Evolutionary conservation across 2,797 vertebrate species (phyloP).

Genomic region (Acipenser transmontanus): DNA sequence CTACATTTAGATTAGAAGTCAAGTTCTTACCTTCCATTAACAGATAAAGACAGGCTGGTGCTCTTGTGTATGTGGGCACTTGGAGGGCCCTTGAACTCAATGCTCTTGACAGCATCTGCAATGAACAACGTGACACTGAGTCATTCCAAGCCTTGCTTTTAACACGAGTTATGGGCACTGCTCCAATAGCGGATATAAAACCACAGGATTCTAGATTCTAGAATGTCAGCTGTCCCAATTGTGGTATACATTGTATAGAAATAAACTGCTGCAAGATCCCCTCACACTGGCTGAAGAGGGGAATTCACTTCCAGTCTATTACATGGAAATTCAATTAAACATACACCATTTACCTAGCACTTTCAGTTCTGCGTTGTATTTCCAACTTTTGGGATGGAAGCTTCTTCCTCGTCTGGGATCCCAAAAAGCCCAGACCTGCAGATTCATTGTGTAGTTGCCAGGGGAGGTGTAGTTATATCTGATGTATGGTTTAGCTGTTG

Average conservation of each 20-base stretch:
- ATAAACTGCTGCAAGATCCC: too few species aligned
- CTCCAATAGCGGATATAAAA: background rate
- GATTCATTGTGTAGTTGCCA: constrained; percentile 61
- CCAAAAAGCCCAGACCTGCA: constrained; percentile 58
- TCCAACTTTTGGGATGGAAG: constrained; percentile 45
- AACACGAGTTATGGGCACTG: constrained; percentile 16
- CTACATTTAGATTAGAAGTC: too few species aligned
- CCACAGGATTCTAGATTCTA: background rate
- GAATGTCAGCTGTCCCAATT: background rate
- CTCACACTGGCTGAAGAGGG: too few species aligned
- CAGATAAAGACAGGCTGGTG: constrained; percentile 42
- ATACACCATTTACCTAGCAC: constrained; percentile 57
- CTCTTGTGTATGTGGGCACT: constrained; percentile 63
- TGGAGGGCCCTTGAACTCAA: constrained; percentile 62
- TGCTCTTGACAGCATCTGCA: constrained; percentile 70
- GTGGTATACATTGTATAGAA: background rate
- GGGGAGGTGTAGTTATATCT: constrained; percentile 56
- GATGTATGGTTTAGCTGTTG: constrained; percentile 61
- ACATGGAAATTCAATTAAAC: too few species aligned
- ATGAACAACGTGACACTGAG: constrained; percentile 18
- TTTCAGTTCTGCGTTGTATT: constrained; percentile 60
- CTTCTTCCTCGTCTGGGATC: constrained; percentile 25
- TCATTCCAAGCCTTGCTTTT: background rate
- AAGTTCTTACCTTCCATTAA: background rate
- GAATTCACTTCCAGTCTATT: background rate